Percentiles rank a stretch among this genome's conserved stretches.
phyloP scores from a whole-genome alignment of 2,797 vertebrate genomes.

The Tarsius wallacei region DNA sequence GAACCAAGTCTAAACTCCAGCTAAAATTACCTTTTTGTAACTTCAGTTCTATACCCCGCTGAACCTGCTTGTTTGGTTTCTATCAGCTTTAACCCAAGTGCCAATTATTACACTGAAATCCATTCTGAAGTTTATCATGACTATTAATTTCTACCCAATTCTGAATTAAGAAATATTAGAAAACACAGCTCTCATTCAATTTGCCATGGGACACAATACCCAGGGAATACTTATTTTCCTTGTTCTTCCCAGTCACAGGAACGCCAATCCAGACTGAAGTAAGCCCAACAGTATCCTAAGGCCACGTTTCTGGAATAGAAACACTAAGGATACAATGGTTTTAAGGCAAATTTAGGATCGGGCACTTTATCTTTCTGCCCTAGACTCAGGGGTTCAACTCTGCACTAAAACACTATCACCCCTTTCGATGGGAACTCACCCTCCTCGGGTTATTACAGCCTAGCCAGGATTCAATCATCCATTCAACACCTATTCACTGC shows the following conservation, averaged over 20 bases:
- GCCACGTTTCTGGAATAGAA: not conserved
- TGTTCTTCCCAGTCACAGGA: not conserved
- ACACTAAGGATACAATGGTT: not conserved
- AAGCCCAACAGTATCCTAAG: not conserved
- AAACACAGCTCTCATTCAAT: slow-evolving; percentile 55
- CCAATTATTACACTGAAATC: slow-evolving; percentile 53
- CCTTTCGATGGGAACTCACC: not conserved
- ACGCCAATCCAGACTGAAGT: not conserved
- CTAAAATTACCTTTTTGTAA: not conserved
- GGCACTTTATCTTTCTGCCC: not conserved
- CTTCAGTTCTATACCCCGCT: not conserved
- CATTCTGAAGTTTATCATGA: slow-evolving; percentile 58
- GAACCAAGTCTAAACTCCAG: not conserved
- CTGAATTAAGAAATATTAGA: slow-evolving; percentile 73
- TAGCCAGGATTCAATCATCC: not conserved
- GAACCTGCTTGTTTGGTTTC: slow-evolving; percentile 4
- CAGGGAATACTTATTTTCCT: not conserved
- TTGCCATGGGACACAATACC: not conserved
- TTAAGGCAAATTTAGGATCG: not conserved
- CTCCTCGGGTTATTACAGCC: not conserved
- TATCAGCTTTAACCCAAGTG: slow-evolving; percentile 19
- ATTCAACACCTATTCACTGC: not conserved
- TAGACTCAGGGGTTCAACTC: not conserved
- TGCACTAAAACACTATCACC: not conserved
- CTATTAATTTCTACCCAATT: slow-evolving; percentile 32